A percentile compares a stretch with the other conserved stretches of the same genome.
Conservation (phyloP, 2,113 vertebrate genomes). For the Acanthisitta chloris region DNA sequence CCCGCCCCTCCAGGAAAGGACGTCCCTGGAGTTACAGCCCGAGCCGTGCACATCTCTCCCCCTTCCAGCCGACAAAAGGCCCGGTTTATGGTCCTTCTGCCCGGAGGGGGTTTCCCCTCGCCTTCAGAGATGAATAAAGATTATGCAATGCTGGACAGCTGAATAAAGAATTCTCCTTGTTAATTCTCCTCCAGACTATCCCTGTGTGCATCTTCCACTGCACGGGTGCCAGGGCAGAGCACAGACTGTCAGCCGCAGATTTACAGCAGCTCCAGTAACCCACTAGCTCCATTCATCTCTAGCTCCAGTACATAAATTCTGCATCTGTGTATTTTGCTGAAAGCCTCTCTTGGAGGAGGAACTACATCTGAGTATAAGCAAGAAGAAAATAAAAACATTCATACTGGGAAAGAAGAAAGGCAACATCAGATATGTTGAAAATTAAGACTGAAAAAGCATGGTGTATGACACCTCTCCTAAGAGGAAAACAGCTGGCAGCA, state of each 20-base stretch:
- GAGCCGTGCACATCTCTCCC: rapidly evolving
- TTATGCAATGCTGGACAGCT: neutral
- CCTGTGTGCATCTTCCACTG: too few relatives aligned
- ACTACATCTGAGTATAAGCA: neutral
- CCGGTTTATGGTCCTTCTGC: neutral
- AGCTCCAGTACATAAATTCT: neutral
- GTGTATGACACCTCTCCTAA: neutral
- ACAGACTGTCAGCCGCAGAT: neutral
- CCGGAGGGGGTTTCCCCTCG: neutral
- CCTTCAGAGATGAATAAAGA: rapidly evolving
- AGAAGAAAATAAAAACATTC: neutral
- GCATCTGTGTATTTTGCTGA: rapidly evolving
- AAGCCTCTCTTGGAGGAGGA: neutral
- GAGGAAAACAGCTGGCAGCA: neutral
- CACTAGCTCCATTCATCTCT: neutral
- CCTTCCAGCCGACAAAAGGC: neutral
- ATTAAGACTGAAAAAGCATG: neutral
- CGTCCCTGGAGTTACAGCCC: too few relatives aligned
- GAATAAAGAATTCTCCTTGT: neutral
- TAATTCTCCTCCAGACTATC: neutral
- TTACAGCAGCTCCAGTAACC: neutral
- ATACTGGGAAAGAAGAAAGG: neutral
- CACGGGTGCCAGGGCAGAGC: neutral
- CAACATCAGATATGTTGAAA: neutral
- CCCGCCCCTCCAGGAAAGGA: neutral